Evolutionary conservation across 2,797 vertebrate species (phyloP).

Genomic region (Rhinophrynus dorsalis): DNA sequence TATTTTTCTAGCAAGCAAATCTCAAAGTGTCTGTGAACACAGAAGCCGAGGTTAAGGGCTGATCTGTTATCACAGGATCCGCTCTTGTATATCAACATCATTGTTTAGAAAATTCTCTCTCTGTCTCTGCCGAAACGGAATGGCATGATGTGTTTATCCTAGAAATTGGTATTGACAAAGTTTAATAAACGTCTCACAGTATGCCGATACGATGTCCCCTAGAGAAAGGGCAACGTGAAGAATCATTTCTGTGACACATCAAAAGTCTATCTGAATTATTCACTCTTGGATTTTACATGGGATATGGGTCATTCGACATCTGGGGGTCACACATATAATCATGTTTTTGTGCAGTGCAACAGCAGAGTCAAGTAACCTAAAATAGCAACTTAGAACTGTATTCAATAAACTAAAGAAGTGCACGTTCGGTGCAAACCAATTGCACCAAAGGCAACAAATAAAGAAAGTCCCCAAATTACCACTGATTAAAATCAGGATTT

Average conservation of each 20-base stretch:
- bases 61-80: background rate
- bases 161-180: constrained; percentile 46
- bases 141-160: constrained; percentile 27
- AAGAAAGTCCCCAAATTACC: too few relatives aligned
- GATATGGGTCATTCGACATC: background rate
- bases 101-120: constrained; percentile 6
- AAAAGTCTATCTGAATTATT: constrained; percentile 7
- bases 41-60: background rate
- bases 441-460: too few relatives aligned
- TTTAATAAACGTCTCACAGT: constrained; percentile 38
- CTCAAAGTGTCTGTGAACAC: background rate
- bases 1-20: background rate
- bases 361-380: too few relatives aligned
- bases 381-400: too few relatives aligned
- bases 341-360: too few relatives aligned
- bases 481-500: too few relatives aligned
- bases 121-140: constrained; percentile 1
- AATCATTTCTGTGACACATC: background rate
- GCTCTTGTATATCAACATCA: constrained; percentile 7
- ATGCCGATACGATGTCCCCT: background rate
- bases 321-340: too few relatives aligned
- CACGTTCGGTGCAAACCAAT: too few relatives aligned
- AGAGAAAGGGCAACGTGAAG: background rate
- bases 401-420: too few relatives aligned
- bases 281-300: background rate